Conservation (phyloP, 1,140 invertebrate genomes). For the Drosophila tsacasi region DNA sequence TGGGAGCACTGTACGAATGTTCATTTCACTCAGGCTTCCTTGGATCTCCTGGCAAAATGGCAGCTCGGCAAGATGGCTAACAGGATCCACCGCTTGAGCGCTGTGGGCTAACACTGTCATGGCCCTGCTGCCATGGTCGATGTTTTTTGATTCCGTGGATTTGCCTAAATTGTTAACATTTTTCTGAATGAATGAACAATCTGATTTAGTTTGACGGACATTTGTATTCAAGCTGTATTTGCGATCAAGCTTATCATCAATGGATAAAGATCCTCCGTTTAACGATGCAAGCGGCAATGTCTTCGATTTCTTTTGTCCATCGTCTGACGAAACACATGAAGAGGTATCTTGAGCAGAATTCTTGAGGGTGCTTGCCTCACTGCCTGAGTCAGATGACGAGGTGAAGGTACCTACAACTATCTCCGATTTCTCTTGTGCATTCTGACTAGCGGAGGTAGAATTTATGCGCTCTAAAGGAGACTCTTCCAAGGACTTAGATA, state of each 20-base stretch:
- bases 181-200: no score
- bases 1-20: not conserved
- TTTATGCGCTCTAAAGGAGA: not conserved
- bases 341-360: no score
- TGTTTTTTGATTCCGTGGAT: not conserved
- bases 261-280: not conserved
- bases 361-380: not conserved
- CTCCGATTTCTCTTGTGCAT: not conserved
- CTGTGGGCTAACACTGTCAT: conserved; percentile 44
- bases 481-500: not conserved
- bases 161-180: not conserved
- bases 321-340: not conserved
- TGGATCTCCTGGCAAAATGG: conserved; percentile 9
- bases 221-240: not conserved
- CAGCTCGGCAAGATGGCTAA: not conserved
- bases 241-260: not conserved
- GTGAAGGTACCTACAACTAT: no score
- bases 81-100: not conserved
- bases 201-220: not conserved
- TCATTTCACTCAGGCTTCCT: conserved; percentile 2
- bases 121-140: fast-evolving
- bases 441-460: not conserved
- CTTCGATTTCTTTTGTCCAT: not conserved
- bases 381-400: not conserved
- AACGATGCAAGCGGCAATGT: not conserved